phyloP scores from a whole-genome alignment of 1,140 invertebrate species.

The Ridgeia piscesae region DNA sequence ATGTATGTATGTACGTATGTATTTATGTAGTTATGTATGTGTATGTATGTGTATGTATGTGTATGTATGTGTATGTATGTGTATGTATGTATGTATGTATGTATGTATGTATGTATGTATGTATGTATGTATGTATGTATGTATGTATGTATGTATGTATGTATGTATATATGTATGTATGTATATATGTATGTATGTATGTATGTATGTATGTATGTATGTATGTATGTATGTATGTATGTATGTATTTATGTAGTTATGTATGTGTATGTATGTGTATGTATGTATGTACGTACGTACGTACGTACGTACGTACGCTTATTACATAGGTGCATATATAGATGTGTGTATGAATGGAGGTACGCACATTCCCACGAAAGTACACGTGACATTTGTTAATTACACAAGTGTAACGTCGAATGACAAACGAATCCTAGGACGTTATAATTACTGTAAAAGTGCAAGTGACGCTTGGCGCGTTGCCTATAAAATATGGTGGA shows the following conservation, averaged over 20 bases:
- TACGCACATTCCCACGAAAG: slow-evolving; percentile 23
- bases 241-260: not conserved
- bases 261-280: not conserved
- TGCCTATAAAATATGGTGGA: too few species aligned
- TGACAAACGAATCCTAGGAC: too few species aligned
- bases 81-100: not conserved
- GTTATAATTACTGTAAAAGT: too few species aligned
- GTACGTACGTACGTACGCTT: not conserved
- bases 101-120: not conserved
- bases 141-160: not conserved
- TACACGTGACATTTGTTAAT: too few species aligned
- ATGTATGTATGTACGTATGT: too few species aligned
- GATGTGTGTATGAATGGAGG: not conserved
- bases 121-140: not conserved
- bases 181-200: not conserved
- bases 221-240: too few species aligned
- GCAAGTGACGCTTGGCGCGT: too few species aligned
- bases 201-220: not conserved
- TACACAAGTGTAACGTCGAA: too few species aligned
- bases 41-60: not conserved
- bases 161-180: not conserved
- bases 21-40: too few species aligned
- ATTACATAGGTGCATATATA: too few species aligned
- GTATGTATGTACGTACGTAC: not conserved
- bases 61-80: not conserved